Base-by-base conservation (phyloP, 2,888 invertebrate species). In the Platypus cylindrus region DNA sequence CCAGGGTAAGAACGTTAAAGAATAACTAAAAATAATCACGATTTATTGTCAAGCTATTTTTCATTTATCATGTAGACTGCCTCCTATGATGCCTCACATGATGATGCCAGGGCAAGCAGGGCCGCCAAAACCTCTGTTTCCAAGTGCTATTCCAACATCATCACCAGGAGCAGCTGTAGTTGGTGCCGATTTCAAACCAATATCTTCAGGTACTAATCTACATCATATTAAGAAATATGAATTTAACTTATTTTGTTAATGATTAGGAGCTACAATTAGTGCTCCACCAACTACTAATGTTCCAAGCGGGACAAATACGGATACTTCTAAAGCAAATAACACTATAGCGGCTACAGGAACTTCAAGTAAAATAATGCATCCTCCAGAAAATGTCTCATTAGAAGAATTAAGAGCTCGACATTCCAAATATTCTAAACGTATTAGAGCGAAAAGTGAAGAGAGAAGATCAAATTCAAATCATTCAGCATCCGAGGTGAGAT, bases 281-380 rank as follows among this genome's bases (percentile, higher is more conserved):
- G 79, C 79, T 27, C 79, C 79, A 27, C 79, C 79, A 2, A 78
- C 78, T 17, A 63, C 61, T 23, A 55, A 55, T 5, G 37, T 50
- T 3, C 64, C 67, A 15, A 41, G 50, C 16, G 43, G 48, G 30
- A 50, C 49, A 16, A 48, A 45, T 27, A 32, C 34, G 14, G 39
- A 35, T 13, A 16, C 26, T 4, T 13, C 37, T 2, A 57, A 60
- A 53, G 48, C 67, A 58, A 47, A 66, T 63, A n/a, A n/a, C n/a
- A 68, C 79, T 5, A 80, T 84, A 32, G 78, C 77, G 9, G 74
- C 81, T n/a, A 78, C 82, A 4, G 82, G 85, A 26, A 80, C 86
- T 4, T 78, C 84, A 23, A 84, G 86, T 53, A 82, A 83, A 64
- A 93, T 94, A 36, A 75, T 94, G 48, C 94, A 94, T 62, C 94